Percentiles rank a stretch among this genome's conserved stretches.
These are phyloP conservation scores for Prinia subflava DNA, from an alignment of 2,113 vertebrate species.

Conservation along the genomic window DNA sequence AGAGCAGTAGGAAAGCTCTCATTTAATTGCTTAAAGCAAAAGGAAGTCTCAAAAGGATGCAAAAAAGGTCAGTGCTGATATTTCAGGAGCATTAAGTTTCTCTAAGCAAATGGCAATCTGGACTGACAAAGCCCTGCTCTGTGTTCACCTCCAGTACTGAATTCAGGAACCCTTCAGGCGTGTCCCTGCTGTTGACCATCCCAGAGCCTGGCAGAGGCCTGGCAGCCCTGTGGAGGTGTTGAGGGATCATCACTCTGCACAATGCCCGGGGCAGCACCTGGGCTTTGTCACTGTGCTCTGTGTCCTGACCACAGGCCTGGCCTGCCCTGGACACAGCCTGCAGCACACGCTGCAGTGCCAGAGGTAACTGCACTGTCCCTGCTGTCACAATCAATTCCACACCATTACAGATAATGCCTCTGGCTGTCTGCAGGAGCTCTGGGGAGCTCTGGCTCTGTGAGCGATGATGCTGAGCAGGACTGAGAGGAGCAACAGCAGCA, in stretches of 20 bases:
- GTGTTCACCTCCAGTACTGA: not conserved
- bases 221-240: not conserved
- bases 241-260: not conserved
- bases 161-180: not conserved
- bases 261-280: not conserved
- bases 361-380: not conserved
- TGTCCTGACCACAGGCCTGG: not conserved
- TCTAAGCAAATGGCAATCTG: not conserved
- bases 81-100: not conserved
- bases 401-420: not conserved
- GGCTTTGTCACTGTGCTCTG: not conserved
- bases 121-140: not conserved
- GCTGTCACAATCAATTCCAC: not conserved
- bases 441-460: not conserved
- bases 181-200: not conserved
- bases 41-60: not conserved
- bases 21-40: not conserved
- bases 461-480: not conserved
- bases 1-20: not conserved
- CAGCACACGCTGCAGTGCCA: not conserved
- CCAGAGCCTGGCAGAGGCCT: not conserved
- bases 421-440: not conserved
- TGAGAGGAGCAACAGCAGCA: not conserved
- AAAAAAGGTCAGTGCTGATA: not conserved
- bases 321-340: not conserved